Conservation (phyloP, 2,113 vertebrate species). For the Hippoglossus stenolepis region DNA sequence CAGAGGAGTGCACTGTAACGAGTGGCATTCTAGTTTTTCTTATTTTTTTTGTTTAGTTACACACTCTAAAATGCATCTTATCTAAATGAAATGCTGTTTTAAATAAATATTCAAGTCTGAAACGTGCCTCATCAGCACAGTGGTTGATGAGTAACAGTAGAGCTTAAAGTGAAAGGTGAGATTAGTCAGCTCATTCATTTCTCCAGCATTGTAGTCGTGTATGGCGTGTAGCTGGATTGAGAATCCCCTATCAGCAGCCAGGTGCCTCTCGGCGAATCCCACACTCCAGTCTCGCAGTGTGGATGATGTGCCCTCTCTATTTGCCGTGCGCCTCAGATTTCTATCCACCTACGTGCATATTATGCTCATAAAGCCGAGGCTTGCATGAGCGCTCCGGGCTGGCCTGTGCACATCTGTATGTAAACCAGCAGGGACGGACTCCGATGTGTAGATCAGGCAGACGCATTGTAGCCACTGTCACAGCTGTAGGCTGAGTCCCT, state of each 20-base stretch:
- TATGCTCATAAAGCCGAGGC: constrained; percentile 47
- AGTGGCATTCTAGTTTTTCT: no score
- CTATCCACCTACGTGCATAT: constrained; percentile 37
- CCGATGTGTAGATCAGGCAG: constrained; percentile 62
- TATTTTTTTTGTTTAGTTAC: no score
- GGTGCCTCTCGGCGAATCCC: constrained; percentile 37
- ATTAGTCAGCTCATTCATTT: constrained; percentile 34
- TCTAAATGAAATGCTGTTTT: not conserved
- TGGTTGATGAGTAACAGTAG: no score
- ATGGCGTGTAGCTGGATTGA: constrained; percentile 23
- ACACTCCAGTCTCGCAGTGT: constrained; percentile 28
- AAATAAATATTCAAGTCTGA: not conserved
- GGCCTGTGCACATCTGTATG: constrained; percentile 61
- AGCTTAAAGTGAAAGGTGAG: not conserved
- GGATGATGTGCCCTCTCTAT: constrained; percentile 40
- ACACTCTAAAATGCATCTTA: not conserved
- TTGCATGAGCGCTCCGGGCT: constrained; percentile 27
- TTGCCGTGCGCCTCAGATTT: constrained; percentile 33
- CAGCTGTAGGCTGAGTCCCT: constrained; percentile 76
- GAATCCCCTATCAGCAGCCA: constrained; percentile 41
- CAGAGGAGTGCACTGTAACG: no score
- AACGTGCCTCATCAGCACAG: no score
- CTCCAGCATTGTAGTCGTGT: not conserved
- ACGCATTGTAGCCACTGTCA: constrained; percentile 60
- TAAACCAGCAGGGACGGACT: constrained; percentile 55